Conservation (phyloP, 1,140 invertebrate genomes). For the Drosophila setifemur region DNA sequence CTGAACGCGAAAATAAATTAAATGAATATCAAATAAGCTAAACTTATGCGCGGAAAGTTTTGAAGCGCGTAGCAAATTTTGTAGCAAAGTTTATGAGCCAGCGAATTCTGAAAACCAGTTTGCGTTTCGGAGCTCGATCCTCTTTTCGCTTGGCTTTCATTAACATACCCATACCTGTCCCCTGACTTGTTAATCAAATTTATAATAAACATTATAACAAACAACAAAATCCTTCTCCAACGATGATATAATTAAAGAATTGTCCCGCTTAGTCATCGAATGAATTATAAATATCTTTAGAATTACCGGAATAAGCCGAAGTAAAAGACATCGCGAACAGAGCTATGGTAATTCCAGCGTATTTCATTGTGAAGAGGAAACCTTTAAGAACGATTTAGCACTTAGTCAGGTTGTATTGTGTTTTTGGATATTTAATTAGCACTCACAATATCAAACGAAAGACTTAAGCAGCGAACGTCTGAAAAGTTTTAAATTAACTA, state of each 20-base stretch:
- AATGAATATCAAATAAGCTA: conserved; percentile 9
- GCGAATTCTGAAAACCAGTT: conserved; percentile 40
- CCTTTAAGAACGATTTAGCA: conserved; percentile 16
- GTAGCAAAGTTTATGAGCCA: conserved; percentile 25
- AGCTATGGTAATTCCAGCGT: conserved; percentile 55
- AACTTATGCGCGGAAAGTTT: conserved; percentile 36
- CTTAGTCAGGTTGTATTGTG: conserved; percentile 3
- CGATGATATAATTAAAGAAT: conserved; percentile 41
- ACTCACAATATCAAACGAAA: conserved; percentile 26
- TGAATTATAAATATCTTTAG: conserved; percentile 1
- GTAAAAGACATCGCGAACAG: conserved; percentile 43
- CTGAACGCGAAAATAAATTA: conserved; percentile 8
- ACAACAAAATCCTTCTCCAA: not conserved
- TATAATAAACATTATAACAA: conserved; percentile 23
- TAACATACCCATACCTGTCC: conserved; percentile 25
- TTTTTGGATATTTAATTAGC: not conserved
- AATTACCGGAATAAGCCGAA: conserved; percentile 65
- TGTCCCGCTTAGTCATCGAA: not conserved
- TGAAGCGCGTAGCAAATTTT: conserved; percentile 27
- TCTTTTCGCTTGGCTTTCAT: conserved; percentile 16
- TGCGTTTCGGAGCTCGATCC: not conserved
- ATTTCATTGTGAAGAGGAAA: conserved; percentile 48
- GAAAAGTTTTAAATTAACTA: conserved; percentile 64
- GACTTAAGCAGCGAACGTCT: conserved; percentile 37
- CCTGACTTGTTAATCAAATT: conserved; percentile 37